Evolutionary conservation across 2,797 vertebrate species (phyloP).

Genomic region (Pristis pectinata): DNA sequence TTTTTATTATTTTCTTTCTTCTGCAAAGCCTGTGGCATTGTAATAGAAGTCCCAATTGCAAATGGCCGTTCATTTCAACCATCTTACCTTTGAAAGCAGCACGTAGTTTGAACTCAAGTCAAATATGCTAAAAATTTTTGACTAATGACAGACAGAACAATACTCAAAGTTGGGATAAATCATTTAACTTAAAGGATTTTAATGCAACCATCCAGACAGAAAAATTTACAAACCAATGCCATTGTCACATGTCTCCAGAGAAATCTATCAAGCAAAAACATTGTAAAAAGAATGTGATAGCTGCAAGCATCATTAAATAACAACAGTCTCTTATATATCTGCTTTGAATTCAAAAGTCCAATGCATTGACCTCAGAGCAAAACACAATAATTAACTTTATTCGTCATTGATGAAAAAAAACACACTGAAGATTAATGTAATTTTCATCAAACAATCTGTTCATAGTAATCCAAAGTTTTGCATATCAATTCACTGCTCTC

Average conservation of each 20-base stretch:
- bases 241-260: not conserved
- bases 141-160: not conserved
- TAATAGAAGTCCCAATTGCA: not conserved
- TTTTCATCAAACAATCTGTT: constrained; percentile 22
- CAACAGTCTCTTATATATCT: constrained; percentile 26
- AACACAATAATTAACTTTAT: constrained; percentile 28
- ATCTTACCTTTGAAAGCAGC: not conserved
- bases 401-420: not conserved
- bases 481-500: not conserved
- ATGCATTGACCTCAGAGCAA: not conserved
- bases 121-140: constrained; percentile 3
- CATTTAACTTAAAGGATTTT: constrained; percentile 10
- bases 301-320: constrained; percentile 22
- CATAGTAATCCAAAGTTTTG: not conserved
- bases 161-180: constrained; percentile 19
- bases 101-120: not conserved
- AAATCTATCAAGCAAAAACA: constrained; percentile 8
- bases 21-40: not conserved
- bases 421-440: constrained; percentile 1
- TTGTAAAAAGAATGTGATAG: not conserved
- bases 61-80: not conserved
- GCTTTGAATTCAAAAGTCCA: constrained; percentile 4
- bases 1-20: not conserved
- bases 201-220: not conserved
- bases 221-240: constrained; percentile 11